Evolutionary conservation across 37 sponge, comb jelly and placozoan species (phyloP), one percentile per base, ranked within the genome.

Genomic region (Amphimedon queenslandica): DNA sequence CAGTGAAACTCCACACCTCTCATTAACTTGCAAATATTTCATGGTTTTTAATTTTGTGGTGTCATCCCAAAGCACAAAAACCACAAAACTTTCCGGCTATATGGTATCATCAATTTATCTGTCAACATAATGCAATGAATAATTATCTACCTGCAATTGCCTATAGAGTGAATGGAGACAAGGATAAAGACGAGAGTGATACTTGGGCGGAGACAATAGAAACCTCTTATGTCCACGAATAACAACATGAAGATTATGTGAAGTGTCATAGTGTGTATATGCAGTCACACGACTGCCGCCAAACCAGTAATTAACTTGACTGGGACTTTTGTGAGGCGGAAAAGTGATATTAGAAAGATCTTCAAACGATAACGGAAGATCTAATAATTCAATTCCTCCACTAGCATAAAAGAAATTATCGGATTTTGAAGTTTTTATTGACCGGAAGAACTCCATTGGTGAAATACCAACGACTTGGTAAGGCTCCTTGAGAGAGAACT

Each of bases 201-300:
- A n/a, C 1, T 29, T 21, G 27, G 89, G 89, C 23, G 89, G 89
- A 37, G 77, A 68, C 0, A 88, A 31, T 33, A 82, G 25, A 57
- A 88, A 88, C 63, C 33, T 72, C 72, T 88, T 88, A 37, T 56
- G 60, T 24, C 89, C 89, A 25, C 42, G 27, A 21, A 72, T 42
- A 21, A 82, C 55, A 2, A 55, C 24, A 67, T 88, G 89, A 0
- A 88, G 68, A 66, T 88, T 88, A 42, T 88, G 71, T 13, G 89
- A 88, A 25, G 89, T 88, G 72, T 88, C 89, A 61, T 88, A 88
- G 75, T 88, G 89, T 55, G 83, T 88, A 61, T 82, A 68, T 27
- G 89, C 89, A 25, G 83, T 82, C 23, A 88, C 89, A 27, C 68
- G 69, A 29, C 1, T 29, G 30, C 55, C 72, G 27, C 83, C 83